These are phyloP conservation scores for Manis javanica DNA, from an alignment of 2,797 vertebrate genomes.

Conservation along the genomic window DNA sequence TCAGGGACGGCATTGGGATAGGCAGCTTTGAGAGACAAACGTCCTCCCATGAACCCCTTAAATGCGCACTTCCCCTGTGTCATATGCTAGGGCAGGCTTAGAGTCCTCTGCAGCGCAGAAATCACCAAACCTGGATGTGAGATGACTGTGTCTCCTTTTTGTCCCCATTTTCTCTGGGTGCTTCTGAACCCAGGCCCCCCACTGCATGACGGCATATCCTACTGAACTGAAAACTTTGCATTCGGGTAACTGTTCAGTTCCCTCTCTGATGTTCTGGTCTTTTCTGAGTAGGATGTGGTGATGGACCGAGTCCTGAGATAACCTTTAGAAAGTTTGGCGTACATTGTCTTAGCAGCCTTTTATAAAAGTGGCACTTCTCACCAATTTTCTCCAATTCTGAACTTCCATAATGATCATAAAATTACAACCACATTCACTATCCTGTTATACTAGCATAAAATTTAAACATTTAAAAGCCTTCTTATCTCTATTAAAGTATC, in stretches of 20 bases:
- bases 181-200: not conserved
- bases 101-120: not conserved
- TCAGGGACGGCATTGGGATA: not conserved
- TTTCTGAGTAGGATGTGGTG: not conserved
- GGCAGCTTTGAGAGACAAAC: not conserved
- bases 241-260: not conserved
- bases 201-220: not conserved
- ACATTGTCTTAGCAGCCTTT: not conserved
- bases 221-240: not conserved
- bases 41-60: not conserved
- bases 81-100: not conserved
- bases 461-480: not conserved
- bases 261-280: not conserved
- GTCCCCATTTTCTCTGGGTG: not conserved
- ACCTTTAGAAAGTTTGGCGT: not conserved
- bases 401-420: not conserved
- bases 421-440: not conserved
- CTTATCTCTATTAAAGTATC: not conserved
- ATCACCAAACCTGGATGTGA: not conserved
- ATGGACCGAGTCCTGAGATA: rapidly evolving
- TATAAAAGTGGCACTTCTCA: not conserved
- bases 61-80: not conserved
- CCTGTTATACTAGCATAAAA: not conserved
- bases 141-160: not conserved
- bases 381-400: not conserved